Conservation (phyloP, 2,888 invertebrate genomes). For the Ypsolopha sequella region DNA sequence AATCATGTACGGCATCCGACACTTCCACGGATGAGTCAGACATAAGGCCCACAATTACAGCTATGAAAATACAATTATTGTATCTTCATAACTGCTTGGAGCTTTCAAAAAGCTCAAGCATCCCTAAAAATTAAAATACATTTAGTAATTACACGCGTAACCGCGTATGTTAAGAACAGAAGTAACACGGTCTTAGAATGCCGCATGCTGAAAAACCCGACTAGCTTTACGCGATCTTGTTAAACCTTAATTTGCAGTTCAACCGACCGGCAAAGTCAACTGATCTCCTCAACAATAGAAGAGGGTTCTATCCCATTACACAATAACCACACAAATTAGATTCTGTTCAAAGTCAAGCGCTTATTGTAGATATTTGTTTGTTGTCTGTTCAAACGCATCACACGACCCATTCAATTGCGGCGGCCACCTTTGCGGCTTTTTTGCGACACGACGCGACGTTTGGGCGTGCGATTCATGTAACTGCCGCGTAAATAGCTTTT, state of each 20-base stretch:
- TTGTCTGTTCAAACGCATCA: slow-evolving; percentile 53
- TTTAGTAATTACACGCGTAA: slow-evolving; percentile 57
- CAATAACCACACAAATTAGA: slow-evolving; percentile 69
- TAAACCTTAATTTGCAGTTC: slow-evolving; percentile 68
- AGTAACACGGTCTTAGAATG: slow-evolving; percentile 21
- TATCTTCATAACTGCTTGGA: not conserved
- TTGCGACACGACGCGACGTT: slow-evolving; percentile 12
- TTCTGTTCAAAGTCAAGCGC: slow-evolving; percentile 67
- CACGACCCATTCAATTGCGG: slow-evolving; percentile 52
- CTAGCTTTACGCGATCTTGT: slow-evolving; percentile 55
- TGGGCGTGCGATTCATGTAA: slow-evolving; percentile 12
- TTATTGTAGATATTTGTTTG: slow-evolving; percentile 60
- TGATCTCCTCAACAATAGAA: slow-evolving; percentile 43
- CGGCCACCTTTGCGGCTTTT: slow-evolving; percentile 54
- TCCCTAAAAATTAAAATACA: slow-evolving; percentile 33
- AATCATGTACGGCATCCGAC: not conserved
- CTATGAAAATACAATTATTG: not conserved
- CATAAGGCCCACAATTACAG: not conserved
- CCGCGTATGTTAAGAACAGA: slow-evolving; percentile 30
- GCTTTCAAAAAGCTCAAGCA: not conserved
- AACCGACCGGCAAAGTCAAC: slow-evolving; percentile 61
- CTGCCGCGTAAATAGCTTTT: not conserved
- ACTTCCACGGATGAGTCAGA: not conserved
- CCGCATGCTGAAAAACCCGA: slow-evolving; percentile 21
- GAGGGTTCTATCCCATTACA: slow-evolving; percentile 54